Base-by-base conservation (phyloP, 2,113 vertebrate species). In the Triplophysa dalaica region DNA sequence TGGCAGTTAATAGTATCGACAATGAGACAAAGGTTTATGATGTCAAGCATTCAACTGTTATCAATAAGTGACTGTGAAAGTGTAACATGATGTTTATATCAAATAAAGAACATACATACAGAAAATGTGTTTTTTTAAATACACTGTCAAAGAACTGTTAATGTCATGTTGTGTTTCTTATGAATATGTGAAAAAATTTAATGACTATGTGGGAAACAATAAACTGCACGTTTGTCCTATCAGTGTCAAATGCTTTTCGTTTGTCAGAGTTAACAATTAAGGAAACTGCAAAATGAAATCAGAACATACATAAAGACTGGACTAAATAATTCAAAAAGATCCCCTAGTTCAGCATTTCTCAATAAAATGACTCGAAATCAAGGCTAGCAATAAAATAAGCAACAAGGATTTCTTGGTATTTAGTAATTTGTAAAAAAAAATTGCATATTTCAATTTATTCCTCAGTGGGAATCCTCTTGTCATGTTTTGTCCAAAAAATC, bases 161-260 rank as follows among this genome's bases (percentile, higher is more conserved):
- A 69, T 11, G 7, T 60, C 21, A 26, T 41, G 13, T 26, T 17
- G 60, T 73, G 54, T 73, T 73, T 73, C 7, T 6, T 73, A 33
- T 73, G 33, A 24, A 21, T 73, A 17, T 75, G 73, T 75, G 22
- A 48, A 62, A 9, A 14, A 8, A n/a, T 48, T 75, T n/a, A n/a
- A n/a, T n/a, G 26, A 21, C 24, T 58, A 22, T 43, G n/a, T 45
- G 43, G 0, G 29, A 43, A 60, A 72, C 21, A 38, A 72, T n/a
- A 19, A 56, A 56, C 7, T 8, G 8, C 2, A 56, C 8, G 9
- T 58, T 58, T 58, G 6, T 58, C 21, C 8, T 21, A 8, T 21
- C 19, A 58, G 19, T 58, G 54, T 2, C 54, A 21, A 58, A 10
- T 17, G 2, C 17, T 56, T 56, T 19, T 8, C 17, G 6, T 38